Base-by-base conservation (phyloP, 2,113 vertebrate genomes). In the Vidua chalybeata region DNA sequence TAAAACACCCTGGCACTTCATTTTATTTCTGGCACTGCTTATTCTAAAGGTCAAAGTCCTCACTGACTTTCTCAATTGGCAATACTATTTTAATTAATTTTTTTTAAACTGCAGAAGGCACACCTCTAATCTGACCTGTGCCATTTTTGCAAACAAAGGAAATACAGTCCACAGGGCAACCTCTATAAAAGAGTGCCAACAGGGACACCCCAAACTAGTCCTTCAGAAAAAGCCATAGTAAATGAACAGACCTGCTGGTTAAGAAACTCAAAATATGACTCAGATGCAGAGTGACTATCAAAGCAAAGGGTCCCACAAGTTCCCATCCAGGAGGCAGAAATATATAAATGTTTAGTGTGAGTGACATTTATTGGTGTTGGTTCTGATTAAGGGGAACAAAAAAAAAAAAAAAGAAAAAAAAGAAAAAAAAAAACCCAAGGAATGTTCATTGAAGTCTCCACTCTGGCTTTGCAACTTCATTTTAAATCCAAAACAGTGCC, bases 21-120 rank as follows among this genome's bases (percentile, higher is more conserved):
- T 91, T 93, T 91, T 91, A 84, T 92, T 94, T 92, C 89, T 94
- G 86, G 69, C 45, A 79, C 16, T 76, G 58, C 71, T 87, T 93
- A 79, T 84, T 87, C 76, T 78, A 81, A 90, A 88, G 79, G 79
- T 90, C 64, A 92, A 93, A 92, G 90, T 85, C 51, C 80, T 90
- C 26, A 35, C 64, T 81, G 76, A 45, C 64, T 93, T 91, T 81
- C 79, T 90, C 66, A 90, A 64, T 8, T 58, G 35, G 46, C 37
- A 90, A 54, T 62, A 64, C 23, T 51, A 46, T 72, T 86, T 88
- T 74, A 80, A 88, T 85, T 93, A 58, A n/a, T 80, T 95, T 76
- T 89, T 87, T 95, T 86, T 46, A 27, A 84, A 84, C 30, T 30
- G n/a, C 62, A 78, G 66, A 84, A 89, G 58, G 46, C 56, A 90